Evolutionary conservation across 1,140 invertebrate genomes (phyloP).

Genomic region (Dreissena rostriformis): DNA sequence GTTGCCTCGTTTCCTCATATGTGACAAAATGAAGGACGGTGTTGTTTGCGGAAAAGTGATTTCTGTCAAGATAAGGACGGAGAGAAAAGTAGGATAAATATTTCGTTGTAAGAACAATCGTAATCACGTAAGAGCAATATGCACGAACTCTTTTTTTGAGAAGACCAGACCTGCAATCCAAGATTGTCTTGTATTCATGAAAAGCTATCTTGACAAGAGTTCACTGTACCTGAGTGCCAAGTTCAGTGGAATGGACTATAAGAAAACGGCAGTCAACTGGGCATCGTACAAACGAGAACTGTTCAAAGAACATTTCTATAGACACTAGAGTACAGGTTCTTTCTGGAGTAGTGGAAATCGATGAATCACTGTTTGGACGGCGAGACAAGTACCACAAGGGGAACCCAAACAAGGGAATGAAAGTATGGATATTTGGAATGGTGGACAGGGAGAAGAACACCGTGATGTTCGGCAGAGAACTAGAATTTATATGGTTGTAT

Average conservation of each 20-base stretch:
- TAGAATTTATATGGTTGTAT: too few species aligned
- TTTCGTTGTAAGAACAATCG: conserved; percentile 4
- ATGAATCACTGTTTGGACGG: conserved; percentile 10
- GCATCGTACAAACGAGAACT: neutral
- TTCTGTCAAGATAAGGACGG: neutral
- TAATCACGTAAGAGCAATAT: neutral
- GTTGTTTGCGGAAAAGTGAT: neutral
- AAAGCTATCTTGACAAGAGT: neutral
- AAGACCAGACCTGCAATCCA: neutral
- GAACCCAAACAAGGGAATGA: conserved; percentile 19
- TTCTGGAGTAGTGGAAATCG: neutral
- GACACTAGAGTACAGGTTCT: neutral
- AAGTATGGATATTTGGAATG: conserved; percentile 20
- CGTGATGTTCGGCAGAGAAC: too few species aligned
- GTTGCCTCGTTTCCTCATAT: neutral
- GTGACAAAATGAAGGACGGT: neutral
- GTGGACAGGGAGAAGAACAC: conserved; percentile 1
- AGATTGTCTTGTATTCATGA: neutral
- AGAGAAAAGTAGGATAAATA: neutral
- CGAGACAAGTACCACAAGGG: neutral
- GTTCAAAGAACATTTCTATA: conserved; percentile 12
- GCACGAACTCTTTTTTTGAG: conserved; percentile 15
- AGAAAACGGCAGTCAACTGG: conserved; percentile 10
- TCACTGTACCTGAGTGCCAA: neutral
- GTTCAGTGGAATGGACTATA: neutral